Evolutionary conservation across 1,140 invertebrate genomes (phyloP).

Genomic region (Antheraea mylitta): DNA sequence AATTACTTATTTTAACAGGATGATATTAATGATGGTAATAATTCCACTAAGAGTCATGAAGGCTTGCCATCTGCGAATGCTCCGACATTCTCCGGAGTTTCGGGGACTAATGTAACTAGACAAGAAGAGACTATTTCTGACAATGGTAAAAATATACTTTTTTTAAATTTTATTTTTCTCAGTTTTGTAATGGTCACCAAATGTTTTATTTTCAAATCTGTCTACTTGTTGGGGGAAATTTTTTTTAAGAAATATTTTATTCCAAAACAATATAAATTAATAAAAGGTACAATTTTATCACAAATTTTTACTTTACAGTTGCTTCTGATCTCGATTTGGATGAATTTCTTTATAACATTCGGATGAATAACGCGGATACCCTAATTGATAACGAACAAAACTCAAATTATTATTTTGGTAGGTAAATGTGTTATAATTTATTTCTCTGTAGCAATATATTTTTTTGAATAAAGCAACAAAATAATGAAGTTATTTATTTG

Average conservation of each 20-base stretch:
- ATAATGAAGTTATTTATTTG: too few species aligned
- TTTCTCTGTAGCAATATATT: too few species aligned
- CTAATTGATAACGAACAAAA: slow-evolving; percentile 15
- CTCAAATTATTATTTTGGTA: slow-evolving; percentile 1
- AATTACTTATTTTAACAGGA: slow-evolving; percentile 29
- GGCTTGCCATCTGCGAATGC: slow-evolving; percentile 45
- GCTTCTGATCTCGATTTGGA: slow-evolving; percentile 23
- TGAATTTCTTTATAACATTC: slow-evolving; percentile 21
- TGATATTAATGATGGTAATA: slow-evolving; percentile 18
- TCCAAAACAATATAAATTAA: too few species aligned
- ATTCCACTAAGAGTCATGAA: slow-evolving; percentile 20
- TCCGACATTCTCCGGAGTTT: slow-evolving; percentile 40
- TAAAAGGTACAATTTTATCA: too few species aligned
- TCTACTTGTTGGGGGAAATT: neutral
- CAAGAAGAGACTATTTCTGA: slow-evolving; percentile 50
- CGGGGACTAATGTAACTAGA: slow-evolving; percentile 37
- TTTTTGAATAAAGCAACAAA: too few species aligned
- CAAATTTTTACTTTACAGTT: slow-evolving; percentile 14
- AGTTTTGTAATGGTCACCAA: too few species aligned
- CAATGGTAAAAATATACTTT: slow-evolving; percentile 33
- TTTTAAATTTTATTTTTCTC: too few species aligned
- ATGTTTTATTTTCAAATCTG: too few species aligned
- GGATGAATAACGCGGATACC: slow-evolving; percentile 12
- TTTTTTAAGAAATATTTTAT: neutral
- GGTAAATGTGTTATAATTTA: too few species aligned